Percentiles rank a stretch among this genome's conserved stretches.
Evolutionary conservation across 1,140 invertebrate genomes (phyloP).

Genomic region (Cotesia typhae): DNA sequence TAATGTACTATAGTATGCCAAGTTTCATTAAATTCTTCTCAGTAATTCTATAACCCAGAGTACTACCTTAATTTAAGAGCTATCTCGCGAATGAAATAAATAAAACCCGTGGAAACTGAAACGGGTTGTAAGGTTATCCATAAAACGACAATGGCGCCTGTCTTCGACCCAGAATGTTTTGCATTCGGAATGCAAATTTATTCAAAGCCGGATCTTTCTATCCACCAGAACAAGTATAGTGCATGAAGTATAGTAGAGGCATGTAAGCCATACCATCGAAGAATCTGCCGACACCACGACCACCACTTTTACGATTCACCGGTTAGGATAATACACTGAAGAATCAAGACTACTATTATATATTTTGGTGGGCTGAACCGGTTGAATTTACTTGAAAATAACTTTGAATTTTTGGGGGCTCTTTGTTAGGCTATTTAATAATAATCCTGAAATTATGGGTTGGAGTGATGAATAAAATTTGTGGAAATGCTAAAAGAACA

Average conservation of each 20-base stretch:
- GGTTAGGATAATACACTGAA: conserved; percentile 12
- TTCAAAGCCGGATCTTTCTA: conserved; percentile 37
- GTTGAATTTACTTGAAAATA: conserved; percentile 1
- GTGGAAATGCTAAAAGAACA: too few relatives aligned
- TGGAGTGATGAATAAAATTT: too few relatives aligned
- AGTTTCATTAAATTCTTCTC: neutral
- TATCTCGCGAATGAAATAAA: neutral
- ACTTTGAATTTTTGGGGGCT: too few relatives aligned
- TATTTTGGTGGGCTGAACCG: conserved; percentile 22
- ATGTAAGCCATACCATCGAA: too few relatives aligned
- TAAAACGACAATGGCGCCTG: conserved; percentile 34
- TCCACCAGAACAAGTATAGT: conserved; percentile 25
- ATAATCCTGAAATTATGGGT: too few relatives aligned
- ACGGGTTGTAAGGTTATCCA: conserved; percentile 1
- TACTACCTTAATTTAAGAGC: too few relatives aligned
- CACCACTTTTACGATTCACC: conserved; percentile 26
- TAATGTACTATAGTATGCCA: too few relatives aligned
- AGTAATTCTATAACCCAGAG: too few relatives aligned
- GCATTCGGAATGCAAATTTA: conserved; percentile 36
- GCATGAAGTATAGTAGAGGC: neutral
- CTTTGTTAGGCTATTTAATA: too few relatives aligned
- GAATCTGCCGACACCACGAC: too few relatives aligned
- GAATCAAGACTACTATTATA: neutral
- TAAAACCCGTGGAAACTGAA: too few relatives aligned
- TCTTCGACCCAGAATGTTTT: conserved; percentile 23